A percentile compares a stretch with the other conserved stretches of the same genome.
Conservation (phyloP, 2,113 vertebrate genomes). For the Camelus dromedarius region DNA sequence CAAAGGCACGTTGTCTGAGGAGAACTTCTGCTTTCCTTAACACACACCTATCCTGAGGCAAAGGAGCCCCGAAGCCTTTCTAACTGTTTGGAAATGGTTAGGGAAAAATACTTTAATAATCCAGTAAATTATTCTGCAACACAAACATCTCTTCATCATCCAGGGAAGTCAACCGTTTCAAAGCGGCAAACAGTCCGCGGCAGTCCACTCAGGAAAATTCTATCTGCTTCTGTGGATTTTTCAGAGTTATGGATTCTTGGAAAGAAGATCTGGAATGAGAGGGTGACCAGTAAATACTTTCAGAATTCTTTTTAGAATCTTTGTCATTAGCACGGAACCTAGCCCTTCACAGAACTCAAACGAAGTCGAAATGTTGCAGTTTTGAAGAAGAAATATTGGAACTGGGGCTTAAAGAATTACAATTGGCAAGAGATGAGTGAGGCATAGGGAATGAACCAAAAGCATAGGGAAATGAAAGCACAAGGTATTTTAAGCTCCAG, state of each 20-base stretch:
- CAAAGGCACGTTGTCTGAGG: neutral
- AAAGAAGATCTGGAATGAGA: neutral
- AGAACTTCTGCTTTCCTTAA: neutral
- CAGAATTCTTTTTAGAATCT: neutral
- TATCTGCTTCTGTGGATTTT: neutral
- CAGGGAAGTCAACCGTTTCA: neutral
- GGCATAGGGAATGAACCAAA: neutral
- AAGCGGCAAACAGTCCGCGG: neutral
- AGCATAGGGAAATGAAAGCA: neutral
- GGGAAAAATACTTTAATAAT: neutral
- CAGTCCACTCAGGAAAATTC: neutral
- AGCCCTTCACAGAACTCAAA: neutral
- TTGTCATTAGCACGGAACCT: neutral
- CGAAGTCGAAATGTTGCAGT: neutral
- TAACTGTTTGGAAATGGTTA: neutral
- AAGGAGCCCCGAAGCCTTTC: neutral
- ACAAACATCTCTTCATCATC: neutral
- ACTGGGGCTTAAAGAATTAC: neutral
- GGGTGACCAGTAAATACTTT: neutral
- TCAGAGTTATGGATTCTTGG: neutral
- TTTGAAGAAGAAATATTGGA: slow-evolving; percentile 38
- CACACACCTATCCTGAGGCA: neutral
- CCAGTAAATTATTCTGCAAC: neutral
- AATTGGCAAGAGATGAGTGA: neutral
- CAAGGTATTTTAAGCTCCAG: neutral